Conservation (phyloP, 2,888 invertebrate species). For the Scaptomyza cyrtandrae region DNA sequence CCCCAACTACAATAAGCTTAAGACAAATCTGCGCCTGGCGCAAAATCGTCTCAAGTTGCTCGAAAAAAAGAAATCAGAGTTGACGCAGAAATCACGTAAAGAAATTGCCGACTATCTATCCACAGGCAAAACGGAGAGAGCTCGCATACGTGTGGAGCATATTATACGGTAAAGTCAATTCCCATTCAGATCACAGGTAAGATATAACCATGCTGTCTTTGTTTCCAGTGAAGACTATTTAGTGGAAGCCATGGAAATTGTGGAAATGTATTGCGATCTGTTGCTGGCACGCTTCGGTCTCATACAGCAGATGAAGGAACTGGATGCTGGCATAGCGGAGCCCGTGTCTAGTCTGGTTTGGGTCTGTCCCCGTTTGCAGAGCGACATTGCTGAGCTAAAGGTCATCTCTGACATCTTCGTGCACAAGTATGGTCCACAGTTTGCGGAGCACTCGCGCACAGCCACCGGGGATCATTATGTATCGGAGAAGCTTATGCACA, state of each 20-base stretch:
- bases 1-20: constrained; percentile 97
- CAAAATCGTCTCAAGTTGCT: constrained; percentile 96
- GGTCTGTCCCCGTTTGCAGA: constrained; percentile 96
- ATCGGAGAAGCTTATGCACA: constrained; percentile 96
- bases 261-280: constrained; percentile 99
- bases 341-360: constrained; percentile 96
- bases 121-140: constrained; percentile 93
- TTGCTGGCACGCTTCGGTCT: constrained; percentile 97
- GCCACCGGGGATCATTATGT: constrained; percentile 94
- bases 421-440: constrained; percentile 95
- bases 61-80: constrained; percentile 98
- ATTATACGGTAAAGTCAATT: constrained; percentile 91
- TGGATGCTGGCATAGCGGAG: constrained; percentile 98
- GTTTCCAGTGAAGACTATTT: constrained; percentile 95
- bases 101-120: constrained; percentile 98
- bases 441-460: constrained; percentile 94
- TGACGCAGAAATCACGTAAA: constrained; percentile 95
- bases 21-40: constrained; percentile 96
- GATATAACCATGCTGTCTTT: background rate
- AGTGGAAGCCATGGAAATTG: constrained; percentile 99
- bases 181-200: background rate
- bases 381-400: constrained; percentile 91
- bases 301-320: constrained; percentile 97
- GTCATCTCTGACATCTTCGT: constrained; percentile 94
- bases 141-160: constrained; percentile 98